Conservation (phyloP, 2,113 vertebrate species). For the Dendrocopos noguchii region DNA sequence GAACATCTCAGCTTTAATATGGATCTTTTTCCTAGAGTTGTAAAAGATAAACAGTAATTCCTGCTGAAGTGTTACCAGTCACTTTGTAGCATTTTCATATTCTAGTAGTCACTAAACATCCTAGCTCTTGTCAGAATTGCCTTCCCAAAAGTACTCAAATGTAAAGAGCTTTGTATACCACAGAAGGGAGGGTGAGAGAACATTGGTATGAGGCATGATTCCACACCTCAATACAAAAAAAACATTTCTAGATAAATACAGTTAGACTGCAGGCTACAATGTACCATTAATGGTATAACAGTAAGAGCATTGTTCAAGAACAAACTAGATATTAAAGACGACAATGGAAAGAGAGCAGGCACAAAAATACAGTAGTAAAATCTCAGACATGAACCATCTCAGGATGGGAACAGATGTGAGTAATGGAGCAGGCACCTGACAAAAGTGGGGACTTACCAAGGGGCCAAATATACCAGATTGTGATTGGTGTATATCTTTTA, state of each 20-base stretch:
- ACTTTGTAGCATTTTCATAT: background rate
- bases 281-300: accelerated
- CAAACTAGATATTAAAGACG: background rate
- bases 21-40: background rate
- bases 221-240: background rate
- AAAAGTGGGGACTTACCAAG: background rate
- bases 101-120: background rate
- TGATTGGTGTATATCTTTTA: background rate
- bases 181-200: background rate
- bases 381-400: background rate
- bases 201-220: background rate
- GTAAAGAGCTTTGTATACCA: background rate
- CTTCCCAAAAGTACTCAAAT: background rate
- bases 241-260: background rate
- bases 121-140: background rate
- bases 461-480: background rate
- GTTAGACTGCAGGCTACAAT: background rate
- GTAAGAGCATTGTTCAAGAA: background rate
- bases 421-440: background rate
- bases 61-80: background rate
- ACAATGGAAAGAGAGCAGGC: background rate
- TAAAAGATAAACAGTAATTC: conserved; percentile 13
- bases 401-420: background rate
- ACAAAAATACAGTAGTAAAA: background rate
- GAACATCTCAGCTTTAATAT: conserved; percentile 7